These are phyloP conservation scores for Micoletzkya japonica DNA, from an alignment of 2,888 invertebrate species.

Conservation along the genomic window DNA sequence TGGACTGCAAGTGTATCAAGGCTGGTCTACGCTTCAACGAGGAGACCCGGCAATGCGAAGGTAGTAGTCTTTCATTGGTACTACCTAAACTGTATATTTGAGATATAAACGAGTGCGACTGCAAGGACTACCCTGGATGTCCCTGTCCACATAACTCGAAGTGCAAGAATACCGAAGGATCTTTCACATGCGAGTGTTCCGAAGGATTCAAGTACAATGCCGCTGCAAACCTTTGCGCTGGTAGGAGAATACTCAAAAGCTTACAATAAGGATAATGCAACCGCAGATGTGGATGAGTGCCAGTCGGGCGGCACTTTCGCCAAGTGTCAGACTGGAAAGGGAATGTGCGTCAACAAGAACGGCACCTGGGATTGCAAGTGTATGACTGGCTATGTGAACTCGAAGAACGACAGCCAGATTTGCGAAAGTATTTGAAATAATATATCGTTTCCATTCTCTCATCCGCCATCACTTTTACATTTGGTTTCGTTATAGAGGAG, in stretches of 20 bases:
- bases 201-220: constrained; percentile 24
- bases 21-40: constrained; percentile 3
- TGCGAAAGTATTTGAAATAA: constrained; percentile 17
- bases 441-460: too few relatives aligned
- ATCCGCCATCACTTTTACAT: too few relatives aligned
- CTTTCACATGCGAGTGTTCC: constrained; percentile 19
- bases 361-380: constrained; percentile 28
- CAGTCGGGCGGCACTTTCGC: background rate
- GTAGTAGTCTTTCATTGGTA: background rate
- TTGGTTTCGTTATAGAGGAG: too few relatives aligned
- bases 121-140: constrained; percentile 6
- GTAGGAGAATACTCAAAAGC: background rate
- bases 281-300: constrained; percentile 24
- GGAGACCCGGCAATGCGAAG: background rate
- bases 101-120: constrained; percentile 4
- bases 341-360: constrained; percentile 12
- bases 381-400: constrained; percentile 12
- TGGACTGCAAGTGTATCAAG: constrained; percentile 1
- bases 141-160: constrained; percentile 16
- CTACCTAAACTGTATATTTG: background rate
- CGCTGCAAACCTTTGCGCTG: constrained; percentile 19
- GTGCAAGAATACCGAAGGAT: constrained; percentile 21
- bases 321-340: constrained; percentile 5
- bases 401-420: constrained; percentile 6
- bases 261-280: background rate